Evolutionary conservation across 2,797 vertebrate genomes (phyloP).

Genomic region (Coccyzus lansbergi): DNA sequence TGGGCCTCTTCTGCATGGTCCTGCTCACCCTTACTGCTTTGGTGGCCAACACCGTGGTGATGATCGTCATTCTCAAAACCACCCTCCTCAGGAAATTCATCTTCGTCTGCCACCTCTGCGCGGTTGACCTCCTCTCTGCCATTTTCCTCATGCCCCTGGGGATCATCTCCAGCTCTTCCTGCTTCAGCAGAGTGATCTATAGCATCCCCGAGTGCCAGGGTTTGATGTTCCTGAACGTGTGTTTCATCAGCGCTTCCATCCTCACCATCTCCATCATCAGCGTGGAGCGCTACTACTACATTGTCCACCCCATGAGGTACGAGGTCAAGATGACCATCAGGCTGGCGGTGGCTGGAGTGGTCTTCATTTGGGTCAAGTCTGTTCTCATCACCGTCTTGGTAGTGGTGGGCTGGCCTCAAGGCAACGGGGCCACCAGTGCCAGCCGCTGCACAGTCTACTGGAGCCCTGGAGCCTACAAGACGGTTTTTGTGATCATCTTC

Average conservation of each 20-base stretch:
- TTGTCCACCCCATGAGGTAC: constrained; percentile 91
- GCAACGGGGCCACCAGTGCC: constrained; percentile 81
- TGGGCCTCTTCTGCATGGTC: constrained; percentile 86
- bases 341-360: constrained; percentile 82
- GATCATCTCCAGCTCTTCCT: constrained; percentile 86
- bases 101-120: constrained; percentile 91
- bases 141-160: constrained; percentile 91
- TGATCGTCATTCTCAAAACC: constrained; percentile 86
- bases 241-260: constrained; percentile 90
- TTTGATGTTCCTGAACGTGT: constrained; percentile 86
- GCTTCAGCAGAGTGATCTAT: constrained; percentile 83
- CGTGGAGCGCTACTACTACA: constrained; percentile 92
- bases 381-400: constrained; percentile 83
- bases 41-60: constrained; percentile 85
- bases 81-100: constrained; percentile 89
- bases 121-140: constrained; percentile 90
- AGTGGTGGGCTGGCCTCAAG: constrained; percentile 84
- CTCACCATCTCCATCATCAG: constrained; percentile 91
- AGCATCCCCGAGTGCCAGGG: constrained; percentile 85
- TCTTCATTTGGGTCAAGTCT: constrained; percentile 87
- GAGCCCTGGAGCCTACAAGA: constrained; percentile 84
- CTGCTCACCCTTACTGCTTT: constrained; percentile 85
- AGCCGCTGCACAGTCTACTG: constrained; percentile 84
- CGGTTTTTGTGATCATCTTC: constrained; percentile 85
- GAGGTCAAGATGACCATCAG: constrained; percentile 89